Base-by-base conservation (phyloP, 1,140 invertebrate genomes). In the Heliconius nattereri region DNA sequence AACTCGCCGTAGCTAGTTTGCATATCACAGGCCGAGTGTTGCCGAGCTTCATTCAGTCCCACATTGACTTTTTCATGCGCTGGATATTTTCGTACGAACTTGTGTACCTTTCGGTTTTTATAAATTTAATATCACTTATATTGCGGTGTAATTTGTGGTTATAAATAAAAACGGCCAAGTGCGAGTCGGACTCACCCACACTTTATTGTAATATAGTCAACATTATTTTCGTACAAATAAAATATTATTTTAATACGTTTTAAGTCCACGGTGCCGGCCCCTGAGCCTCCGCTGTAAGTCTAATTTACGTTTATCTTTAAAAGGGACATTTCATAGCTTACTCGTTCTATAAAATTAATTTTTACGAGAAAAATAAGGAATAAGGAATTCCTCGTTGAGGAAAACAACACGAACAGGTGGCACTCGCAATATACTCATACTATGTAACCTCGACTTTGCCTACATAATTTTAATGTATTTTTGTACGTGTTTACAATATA, bases 221-320 rank as follows among this genome's bases (percentile, higher is more conserved):
- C n/a, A 9, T 8, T 57, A 57, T 57, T 57, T 23, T 57, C 49
- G 11, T 5, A 57, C 54, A 57, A 57, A 57, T 57, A 57, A 57
- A 57, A 57, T 23, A 57, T 57, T 3, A 23, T 57, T 16, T 45
- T 16, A 23, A 57, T n/a, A 11, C 1, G n/a, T 23, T 9, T 57
- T n/a, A 3, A 2, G 19, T 11, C 54, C 54, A 16, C 49, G 7
- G 49, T 7, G 16, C 19, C 16, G 5, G 19, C 16, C 49, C 19
- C 16, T 7, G 49, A 52, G 49, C 49, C 49, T 20, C 54, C 54
- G 2, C 54, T 23, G n/a, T 23, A 57, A 57, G 20, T 57, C 54
- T 57, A 57, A 57, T 57, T 57, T 57, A 57, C 54, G 54, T 57
- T 57, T 57, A 57, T 57, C 54, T 57, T 57, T 57, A 57, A 57